These are phyloP conservation scores for Formica selysi DNA, from an alignment of 1,140 invertebrate species.

Conservation along the genomic window DNA sequence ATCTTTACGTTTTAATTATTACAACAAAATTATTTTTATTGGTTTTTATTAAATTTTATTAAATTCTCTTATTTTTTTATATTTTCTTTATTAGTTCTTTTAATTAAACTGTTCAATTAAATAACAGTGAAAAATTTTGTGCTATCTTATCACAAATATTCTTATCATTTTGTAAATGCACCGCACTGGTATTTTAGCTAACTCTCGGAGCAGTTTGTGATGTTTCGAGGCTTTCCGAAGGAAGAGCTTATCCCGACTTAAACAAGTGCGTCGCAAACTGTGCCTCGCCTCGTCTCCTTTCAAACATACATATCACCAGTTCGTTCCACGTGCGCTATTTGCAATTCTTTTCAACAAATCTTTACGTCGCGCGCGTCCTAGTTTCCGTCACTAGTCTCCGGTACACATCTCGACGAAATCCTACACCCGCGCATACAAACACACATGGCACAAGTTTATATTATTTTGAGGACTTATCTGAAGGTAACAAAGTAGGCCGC, in stretches of 20 bases:
- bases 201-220: neutral
- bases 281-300: neutral
- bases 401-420: constrained; percentile 47
- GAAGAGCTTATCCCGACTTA: constrained; percentile 25
- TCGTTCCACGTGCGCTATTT: constrained; percentile 35
- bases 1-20: too few species aligned
- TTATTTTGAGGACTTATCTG: constrained; percentile 43
- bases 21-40: too few species aligned
- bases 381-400: constrained; percentile 6
- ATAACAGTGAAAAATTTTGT: neutral
- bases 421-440: neutral
- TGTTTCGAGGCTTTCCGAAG: constrained; percentile 17
- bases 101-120: neutral
- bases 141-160: neutral
- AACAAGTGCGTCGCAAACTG: constrained; percentile 52
- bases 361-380: constrained; percentile 43
- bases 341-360: constrained; percentile 61
- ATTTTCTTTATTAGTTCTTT: neutral
- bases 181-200: constrained; percentile 2
- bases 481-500: constrained; percentile 39
- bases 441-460: constrained; percentile 16
- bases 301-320: constrained; percentile 24
- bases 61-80: too few species aligned
- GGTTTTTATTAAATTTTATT: too few species aligned
- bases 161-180: constrained; percentile 4